phyloP scores from a whole-genome alignment of 1,140 invertebrate genomes.

The Pentalonia nigronervosa region DNA sequence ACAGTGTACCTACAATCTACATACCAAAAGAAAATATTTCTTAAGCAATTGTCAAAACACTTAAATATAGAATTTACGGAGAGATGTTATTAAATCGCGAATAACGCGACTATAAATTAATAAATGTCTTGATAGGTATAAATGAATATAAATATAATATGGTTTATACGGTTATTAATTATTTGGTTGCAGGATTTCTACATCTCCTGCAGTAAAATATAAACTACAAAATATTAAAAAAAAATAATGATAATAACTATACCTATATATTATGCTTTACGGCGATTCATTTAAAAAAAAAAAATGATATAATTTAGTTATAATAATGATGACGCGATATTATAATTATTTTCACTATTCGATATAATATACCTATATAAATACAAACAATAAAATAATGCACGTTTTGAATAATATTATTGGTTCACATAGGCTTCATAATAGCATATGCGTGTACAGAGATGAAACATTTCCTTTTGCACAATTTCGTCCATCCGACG shows the following conservation, averaged over 20 bases:
- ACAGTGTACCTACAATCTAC: too few species aligned
- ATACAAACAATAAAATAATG: neutral
- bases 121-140: neutral
- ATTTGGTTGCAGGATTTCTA: neutral
- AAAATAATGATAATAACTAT: neutral
- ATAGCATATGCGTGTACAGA: neutral
- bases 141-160: neutral
- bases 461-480: neutral
- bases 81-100: neutral
- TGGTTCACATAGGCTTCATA: neutral
- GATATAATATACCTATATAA: neutral
- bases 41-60: slow-evolving; percentile 2
- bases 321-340: neutral
- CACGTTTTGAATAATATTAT: neutral
- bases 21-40: neutral
- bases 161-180: neutral
- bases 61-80: neutral
- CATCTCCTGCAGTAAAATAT: neutral
- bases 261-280: neutral
- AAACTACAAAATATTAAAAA: neutral
- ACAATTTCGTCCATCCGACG: neutral
- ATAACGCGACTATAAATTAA: neutral
- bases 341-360: neutral
- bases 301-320: neutral
- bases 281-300: neutral